Base-by-base conservation (phyloP, 2,797 vertebrate genomes). In the Rhinella marina region DNA sequence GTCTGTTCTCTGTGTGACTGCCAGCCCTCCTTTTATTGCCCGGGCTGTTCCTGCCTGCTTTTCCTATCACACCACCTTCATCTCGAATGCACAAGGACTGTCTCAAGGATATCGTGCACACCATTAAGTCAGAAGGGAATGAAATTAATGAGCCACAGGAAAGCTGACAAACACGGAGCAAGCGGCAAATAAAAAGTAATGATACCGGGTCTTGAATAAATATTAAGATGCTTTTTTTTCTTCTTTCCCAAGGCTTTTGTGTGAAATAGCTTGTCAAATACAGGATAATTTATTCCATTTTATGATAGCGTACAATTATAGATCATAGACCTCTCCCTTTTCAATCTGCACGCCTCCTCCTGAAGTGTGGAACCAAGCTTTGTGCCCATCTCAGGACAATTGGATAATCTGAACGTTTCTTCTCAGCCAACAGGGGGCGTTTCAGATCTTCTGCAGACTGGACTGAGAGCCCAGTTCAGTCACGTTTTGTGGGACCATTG, bases 21-120 rank as follows among this genome's bases (percentile, higher is more conserved):
- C 92, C 87, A 75, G 81, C 66, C 81, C 57, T 62, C 66, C 87
- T 91, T 91, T 92, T 92, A 94, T 92, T 93, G 91, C 93, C 90
- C 89, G 48, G 86, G 82, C 90, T 81, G 85, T 88, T 91, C 90
- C 90, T 92, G 89, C 73, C 61, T 90, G 88, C 91, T 90, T 89
- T 86, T 87, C 88, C 90, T 88, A 10, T 90, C 91, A 88, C 29
- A 7, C 87, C 90, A 14, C 88, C 90, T 90, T 91, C 90, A 90
- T 93, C 92, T 87, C 88, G 57, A 85, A 90, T 76, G 77, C 84
- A 77, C 21, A 73, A 88, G 89, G 87, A 82, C 87, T 90, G 88
- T 91, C 89, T 86, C 14, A 82, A 87, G 90, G 88, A 17, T 84
- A 48, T 86, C 91, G 89, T 64, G 88, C 87, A 72, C 85, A 27